phyloP scores from a whole-genome alignment of 2,888 invertebrate species.

The Agapostemon virescens region DNA sequence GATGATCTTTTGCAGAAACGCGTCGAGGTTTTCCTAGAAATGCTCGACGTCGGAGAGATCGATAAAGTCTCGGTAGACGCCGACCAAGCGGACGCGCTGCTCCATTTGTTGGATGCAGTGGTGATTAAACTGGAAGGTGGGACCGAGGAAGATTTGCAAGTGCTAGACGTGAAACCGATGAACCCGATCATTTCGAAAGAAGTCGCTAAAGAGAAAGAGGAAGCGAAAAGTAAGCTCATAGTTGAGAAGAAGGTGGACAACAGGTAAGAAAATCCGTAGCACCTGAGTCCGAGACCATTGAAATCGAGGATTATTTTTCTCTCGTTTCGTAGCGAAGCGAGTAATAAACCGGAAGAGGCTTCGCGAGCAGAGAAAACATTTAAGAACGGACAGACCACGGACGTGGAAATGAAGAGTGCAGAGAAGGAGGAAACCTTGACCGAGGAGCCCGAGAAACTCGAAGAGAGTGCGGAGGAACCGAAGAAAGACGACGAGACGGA shows the following conservation, averaged over 20 bases:
- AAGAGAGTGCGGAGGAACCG: slow-evolving; percentile 74
- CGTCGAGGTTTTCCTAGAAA: slow-evolving; percentile 92
- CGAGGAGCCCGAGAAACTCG: slow-evolving; percentile 75
- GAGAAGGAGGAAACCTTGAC: slow-evolving; percentile 74
- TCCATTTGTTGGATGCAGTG: slow-evolving; percentile 95
- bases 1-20: slow-evolving; percentile 85
- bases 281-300: neutral
- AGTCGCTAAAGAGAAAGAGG: slow-evolving; percentile 69
- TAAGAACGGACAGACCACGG: slow-evolving; percentile 80
- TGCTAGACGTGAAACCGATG: slow-evolving; percentile 85
- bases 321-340: slow-evolving; percentile 42
- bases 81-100: slow-evolving; percentile 89
- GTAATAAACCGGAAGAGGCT: slow-evolving; percentile 75
- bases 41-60: slow-evolving; percentile 88
- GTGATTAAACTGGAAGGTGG: slow-evolving; percentile 98
- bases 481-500: slow-evolving; percentile 71
- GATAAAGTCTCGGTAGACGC: slow-evolving; percentile 92
- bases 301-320: neutral
- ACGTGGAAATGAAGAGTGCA: slow-evolving; percentile 81
- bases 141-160: slow-evolving; percentile 91
- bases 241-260: slow-evolving; percentile 71
- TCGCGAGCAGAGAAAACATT: slow-evolving; percentile 76
- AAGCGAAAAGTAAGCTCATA: slow-evolving; percentile 62
- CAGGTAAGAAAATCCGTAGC: slow-evolving; percentile 49
- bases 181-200: slow-evolving; percentile 67